Evolutionary conservation across 1,140 invertebrate species (phyloP), one percentile per base, ranked within the genome.

Genomic region (Cheumatopsyche charites): DNA sequence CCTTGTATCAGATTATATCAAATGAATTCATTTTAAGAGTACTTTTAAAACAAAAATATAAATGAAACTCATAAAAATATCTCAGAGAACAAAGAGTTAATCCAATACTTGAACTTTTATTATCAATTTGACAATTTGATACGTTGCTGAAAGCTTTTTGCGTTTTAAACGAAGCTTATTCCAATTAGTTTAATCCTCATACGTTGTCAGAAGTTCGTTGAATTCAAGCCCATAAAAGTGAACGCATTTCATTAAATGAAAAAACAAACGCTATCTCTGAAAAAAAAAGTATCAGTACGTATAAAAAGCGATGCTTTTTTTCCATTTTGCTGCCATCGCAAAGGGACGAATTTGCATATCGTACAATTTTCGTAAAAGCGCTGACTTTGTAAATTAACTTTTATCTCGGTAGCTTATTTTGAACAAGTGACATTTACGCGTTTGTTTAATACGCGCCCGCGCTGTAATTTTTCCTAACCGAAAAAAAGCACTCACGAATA

Each of bases 361-460:
- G 21, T 58, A 58, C 55, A 58, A 58, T 58, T 58, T 58, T 58
- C 55, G 21, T 58, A 12, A 58, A 58, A 58, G 55, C 55, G 55
- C 55, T 58, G 55, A 58, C 55, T 58, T 58, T 58, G 19, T 58
- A 58, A 58, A 58, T 58, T 58, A 58, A 58, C 55, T 58, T 58
- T 58, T 58, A 58, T 58, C 55, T 58, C 55, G 55, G 55, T 21
- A 58, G 55, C 55, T 58, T 58, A 58, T 58, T 58, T 58, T 58
- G 21, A 58, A 25, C 23, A 25, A 58, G 55, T 58, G 55, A 58
- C 55, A 58, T 58, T 58, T 58, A 58, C 55, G 55, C 55, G 55
- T 58, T 58, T 58, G 55, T 58, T 58, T 58, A 58, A 58, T 58
- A 58, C 55, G 55, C 23, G 29, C 55, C 55, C 55, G 21, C 55